Conservation (phyloP, 2,888 invertebrate species). For the Thecocarcelia acutangulata region DNA sequence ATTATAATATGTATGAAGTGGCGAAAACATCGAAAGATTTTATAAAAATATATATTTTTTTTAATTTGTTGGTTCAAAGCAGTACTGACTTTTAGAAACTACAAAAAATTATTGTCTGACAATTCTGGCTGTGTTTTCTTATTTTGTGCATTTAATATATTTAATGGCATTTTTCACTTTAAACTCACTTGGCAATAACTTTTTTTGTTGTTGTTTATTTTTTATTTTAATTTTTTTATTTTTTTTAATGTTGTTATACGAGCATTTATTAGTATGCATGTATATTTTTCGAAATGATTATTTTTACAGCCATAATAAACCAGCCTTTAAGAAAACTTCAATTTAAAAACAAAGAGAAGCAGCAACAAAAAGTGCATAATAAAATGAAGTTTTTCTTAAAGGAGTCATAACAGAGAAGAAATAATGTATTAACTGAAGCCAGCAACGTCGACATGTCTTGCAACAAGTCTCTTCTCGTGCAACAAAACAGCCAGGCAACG, state of each 20-base stretch:
- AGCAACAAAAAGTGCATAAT: slow-evolving; percentile 40
- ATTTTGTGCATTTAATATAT: slow-evolving; percentile 5
- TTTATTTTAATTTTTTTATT: too few relatives aligned
- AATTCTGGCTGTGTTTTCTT: neutral
- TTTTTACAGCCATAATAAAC: slow-evolving; percentile 59
- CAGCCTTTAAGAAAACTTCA: slow-evolving; percentile 59
- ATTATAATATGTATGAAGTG: neutral
- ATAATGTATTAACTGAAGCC: slow-evolving; percentile 10
- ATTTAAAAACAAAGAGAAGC: slow-evolving; percentile 34
- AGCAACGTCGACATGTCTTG: neutral
- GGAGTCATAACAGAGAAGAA: slow-evolving; percentile 31
- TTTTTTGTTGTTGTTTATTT: too few relatives aligned
- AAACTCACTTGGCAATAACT: slow-evolving; percentile 45
- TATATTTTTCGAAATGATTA: slow-evolving; percentile 44
- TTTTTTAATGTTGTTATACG: slow-evolving; percentile 16
- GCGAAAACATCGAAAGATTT: neutral
- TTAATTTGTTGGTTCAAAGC: neutral
- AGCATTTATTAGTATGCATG: slow-evolving; percentile 4
- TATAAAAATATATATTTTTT: too few relatives aligned
- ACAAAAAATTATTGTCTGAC: neutral
- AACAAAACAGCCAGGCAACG: slow-evolving; percentile 71
- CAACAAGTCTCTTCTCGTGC: slow-evolving; percentile 48
- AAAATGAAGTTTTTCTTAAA: slow-evolving; percentile 48
- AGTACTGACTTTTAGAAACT: neutral
- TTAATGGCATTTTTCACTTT: slow-evolving; percentile 46